These are phyloP conservation scores for Agonopterix arenella DNA, from an alignment of 2,888 invertebrate genomes.

Conservation along the genomic window DNA sequence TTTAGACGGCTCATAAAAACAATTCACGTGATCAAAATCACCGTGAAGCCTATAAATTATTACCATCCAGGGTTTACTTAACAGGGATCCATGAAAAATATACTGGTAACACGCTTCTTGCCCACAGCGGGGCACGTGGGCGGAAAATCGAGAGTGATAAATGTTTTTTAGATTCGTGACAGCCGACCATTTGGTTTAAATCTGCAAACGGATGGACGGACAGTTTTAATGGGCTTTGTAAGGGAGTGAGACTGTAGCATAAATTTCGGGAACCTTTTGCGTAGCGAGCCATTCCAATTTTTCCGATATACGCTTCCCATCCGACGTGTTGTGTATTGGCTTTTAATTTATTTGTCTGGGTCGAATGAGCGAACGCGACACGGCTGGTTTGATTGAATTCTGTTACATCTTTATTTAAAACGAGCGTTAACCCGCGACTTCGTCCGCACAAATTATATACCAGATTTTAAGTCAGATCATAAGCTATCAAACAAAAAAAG, in stretches of 20 bases:
- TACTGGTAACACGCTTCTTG: conserved; percentile 35
- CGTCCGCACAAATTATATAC: too few species aligned
- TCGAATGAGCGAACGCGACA: conserved; percentile 20
- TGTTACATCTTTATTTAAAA: background rate
- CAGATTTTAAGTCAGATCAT: too few species aligned
- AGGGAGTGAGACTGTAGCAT: conserved; percentile 54
- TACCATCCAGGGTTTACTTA: conserved; percentile 21
- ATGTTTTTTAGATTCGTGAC: conserved; percentile 60
- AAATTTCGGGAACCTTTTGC: conserved; percentile 47
- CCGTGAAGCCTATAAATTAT: conserved; percentile 22
- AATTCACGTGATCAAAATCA: conserved; percentile 19
- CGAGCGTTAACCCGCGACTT: too few species aligned
- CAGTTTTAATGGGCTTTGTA: conserved; percentile 61
- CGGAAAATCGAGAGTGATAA: conserved; percentile 57
- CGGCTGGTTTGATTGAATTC: conserved; percentile 27
- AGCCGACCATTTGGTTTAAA: conserved; percentile 54
- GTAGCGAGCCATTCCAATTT: conserved; percentile 38
- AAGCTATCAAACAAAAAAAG: too few species aligned
- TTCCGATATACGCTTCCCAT: conserved; percentile 36
- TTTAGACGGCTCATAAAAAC: conserved; percentile 7
- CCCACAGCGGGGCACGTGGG: conserved; percentile 22
- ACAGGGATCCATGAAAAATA: conserved; percentile 44
- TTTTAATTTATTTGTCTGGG: conserved; percentile 60
- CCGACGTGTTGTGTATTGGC: conserved; percentile 40
- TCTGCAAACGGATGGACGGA: conserved; percentile 58